These are phyloP conservation scores for Riparia riparia DNA, from an alignment of 2,113 vertebrate genomes.

Conservation along the genomic window DNA sequence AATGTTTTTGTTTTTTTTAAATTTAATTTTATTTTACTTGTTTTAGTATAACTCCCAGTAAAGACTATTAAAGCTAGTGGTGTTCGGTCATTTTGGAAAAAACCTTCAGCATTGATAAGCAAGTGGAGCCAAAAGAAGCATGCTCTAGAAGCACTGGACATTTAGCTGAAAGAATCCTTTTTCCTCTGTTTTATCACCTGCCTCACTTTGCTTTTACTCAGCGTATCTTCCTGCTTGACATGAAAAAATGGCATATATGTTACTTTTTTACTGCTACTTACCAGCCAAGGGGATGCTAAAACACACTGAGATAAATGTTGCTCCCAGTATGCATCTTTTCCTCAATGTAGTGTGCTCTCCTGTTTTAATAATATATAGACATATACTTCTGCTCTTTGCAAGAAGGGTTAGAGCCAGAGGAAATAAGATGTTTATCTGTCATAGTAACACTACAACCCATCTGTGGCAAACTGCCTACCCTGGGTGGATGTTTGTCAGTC, in stretches of 20 bases:
- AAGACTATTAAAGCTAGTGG: neutral
- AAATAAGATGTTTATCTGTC: neutral
- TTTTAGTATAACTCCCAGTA: neutral
- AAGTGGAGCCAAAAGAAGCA: neutral
- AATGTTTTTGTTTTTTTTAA: no score
- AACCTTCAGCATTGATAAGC: neutral
- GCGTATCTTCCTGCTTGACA: neutral
- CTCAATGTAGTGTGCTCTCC: neutral
- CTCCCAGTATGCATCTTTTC: neutral
- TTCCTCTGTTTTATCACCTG: neutral
- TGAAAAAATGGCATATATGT: neutral
- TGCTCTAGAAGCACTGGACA: neutral
- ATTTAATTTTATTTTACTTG: neutral
- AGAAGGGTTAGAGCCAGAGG: neutral
- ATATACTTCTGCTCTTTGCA: neutral
- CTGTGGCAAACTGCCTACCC: neutral
- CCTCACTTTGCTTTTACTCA: neutral
- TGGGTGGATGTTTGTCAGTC: neutral
- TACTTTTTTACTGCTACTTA: constrained; percentile 12
- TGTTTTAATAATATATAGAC: neutral
- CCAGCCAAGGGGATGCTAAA: neutral
- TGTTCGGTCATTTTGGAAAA: neutral
- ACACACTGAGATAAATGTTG: neutral
- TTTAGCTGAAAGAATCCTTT: neutral
- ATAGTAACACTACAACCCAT: neutral